Percentiles rank a stretch among this genome's conserved stretches.
phyloP scores from a whole-genome alignment of 2,888 invertebrate species.

The Germaria angustata region DNA sequence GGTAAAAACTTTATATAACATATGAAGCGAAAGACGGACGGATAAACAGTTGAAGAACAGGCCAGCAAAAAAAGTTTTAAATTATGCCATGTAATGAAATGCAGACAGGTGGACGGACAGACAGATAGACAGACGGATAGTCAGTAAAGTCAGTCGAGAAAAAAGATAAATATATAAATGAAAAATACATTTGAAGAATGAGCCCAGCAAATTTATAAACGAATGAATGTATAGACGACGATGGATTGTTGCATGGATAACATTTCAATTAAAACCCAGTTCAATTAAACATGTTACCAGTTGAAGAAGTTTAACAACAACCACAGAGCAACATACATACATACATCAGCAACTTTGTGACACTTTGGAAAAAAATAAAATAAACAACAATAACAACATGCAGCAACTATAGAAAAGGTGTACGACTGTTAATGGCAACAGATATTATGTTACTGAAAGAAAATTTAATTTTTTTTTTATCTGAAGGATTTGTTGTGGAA shows the following conservation, averaged over 20 bases:
- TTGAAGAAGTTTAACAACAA: not conserved
- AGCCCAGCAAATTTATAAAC: constrained; percentile 30
- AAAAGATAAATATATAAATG: not conserved
- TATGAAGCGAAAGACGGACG: constrained; percentile 4
- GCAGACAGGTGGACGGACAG: constrained; percentile 47
- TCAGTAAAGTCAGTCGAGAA: not conserved
- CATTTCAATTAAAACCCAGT: constrained; percentile 65
- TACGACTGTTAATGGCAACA: not conserved
- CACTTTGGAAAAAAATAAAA: constrained; percentile 13
- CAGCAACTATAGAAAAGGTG: not conserved
- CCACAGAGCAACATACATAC: not conserved
- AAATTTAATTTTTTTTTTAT: too few species aligned
- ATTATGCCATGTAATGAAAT: constrained; percentile 64
- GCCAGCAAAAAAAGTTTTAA: constrained; percentile 26
- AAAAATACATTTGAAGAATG: constrained; percentile 22
- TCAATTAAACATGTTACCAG: constrained; percentile 51
- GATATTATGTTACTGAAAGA: not conserved
- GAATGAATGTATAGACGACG: constrained; percentile 22
- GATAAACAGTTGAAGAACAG: constrained; percentile 14
- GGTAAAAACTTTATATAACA: constrained; percentile 30
- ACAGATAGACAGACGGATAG: constrained; percentile 24
- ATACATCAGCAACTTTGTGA: constrained; percentile 9
- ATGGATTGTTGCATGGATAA: constrained; percentile 56
- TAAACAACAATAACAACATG: not conserved
- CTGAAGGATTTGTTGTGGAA: not conserved